phyloP scores from a whole-genome alignment of 2,888 invertebrate species.

The Prosapia bicincta region DNA sequence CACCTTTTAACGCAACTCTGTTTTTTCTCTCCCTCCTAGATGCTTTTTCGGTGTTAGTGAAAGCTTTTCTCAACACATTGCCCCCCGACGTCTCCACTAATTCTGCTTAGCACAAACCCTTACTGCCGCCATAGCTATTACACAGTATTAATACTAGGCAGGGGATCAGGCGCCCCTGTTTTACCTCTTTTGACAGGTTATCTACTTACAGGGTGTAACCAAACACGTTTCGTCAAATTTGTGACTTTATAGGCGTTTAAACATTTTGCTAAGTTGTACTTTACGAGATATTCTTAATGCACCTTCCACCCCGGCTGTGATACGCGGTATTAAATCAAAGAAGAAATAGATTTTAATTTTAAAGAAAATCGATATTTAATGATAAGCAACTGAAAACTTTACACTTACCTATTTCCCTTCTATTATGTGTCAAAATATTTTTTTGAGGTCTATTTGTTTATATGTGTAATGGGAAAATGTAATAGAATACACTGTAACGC shows the following conservation, averaged over 20 bases:
- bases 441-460: no score
- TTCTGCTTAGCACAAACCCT: slow-evolving; percentile 17
- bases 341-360: no score
- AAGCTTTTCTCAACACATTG: slow-evolving; percentile 21
- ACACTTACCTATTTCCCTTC: no score
- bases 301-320: no score
- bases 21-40: slow-evolving; percentile 17
- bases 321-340: no score
- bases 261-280: no score
- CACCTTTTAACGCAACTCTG: slow-evolving; percentile 22
- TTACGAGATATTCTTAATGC: no score
- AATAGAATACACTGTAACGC: no score
- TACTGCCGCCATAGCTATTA: slow-evolving; percentile 13
- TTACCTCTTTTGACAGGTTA: not conserved
- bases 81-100: slow-evolving; percentile 17
- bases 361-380: no score
- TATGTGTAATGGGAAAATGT: no score
- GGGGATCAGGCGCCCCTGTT: not conserved
- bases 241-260: not conserved
- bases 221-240: not conserved
- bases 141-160: slow-evolving; percentile 14
- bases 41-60: slow-evolving; percentile 24
- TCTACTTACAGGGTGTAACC: not conserved
- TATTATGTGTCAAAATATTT: no score
- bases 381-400: no score